Conservation (phyloP, 2,888 invertebrate genomes). For the Trachelus iudaicus region DNA sequence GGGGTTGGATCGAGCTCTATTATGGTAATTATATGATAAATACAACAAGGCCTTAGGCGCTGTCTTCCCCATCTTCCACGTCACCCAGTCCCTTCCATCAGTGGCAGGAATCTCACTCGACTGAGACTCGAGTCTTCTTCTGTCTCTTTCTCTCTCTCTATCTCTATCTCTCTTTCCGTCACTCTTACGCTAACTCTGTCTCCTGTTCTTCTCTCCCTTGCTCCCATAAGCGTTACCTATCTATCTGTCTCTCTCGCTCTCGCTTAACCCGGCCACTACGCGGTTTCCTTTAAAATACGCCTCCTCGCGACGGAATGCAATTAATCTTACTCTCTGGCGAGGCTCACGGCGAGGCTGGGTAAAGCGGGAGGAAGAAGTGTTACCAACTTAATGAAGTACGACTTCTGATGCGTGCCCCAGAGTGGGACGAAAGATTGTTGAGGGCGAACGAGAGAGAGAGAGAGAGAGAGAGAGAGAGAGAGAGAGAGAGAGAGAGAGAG, state of each 20-base stretch:
- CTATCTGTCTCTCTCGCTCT: conserved; percentile 21
- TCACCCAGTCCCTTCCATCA: conserved; percentile 49
- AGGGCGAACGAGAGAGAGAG: conserved; percentile 24
- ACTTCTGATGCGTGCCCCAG: conserved; percentile 58
- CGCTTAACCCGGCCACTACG: conserved; percentile 29
- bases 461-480: too few species aligned
- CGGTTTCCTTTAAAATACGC: conserved; percentile 60
- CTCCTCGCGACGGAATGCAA: conserved; percentile 60
- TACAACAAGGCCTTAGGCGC: conserved; percentile 63
- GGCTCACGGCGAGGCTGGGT: conserved; percentile 14
- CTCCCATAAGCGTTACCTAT: background rate
- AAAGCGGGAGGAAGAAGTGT: conserved; percentile 55
- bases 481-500: too few species aligned
- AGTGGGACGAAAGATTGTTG: conserved; percentile 6
- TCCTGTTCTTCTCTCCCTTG: conserved; percentile 24
- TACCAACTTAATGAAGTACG: conserved; percentile 64
- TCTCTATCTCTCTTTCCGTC: conserved; percentile 20
- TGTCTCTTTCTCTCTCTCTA: conserved; percentile 13
- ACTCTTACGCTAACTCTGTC: background rate
- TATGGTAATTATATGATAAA: conserved; percentile 67
- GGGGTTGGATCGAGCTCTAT: conserved; percentile 54
- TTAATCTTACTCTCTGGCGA: conserved; percentile 59
- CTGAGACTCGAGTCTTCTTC: conserved; percentile 27
- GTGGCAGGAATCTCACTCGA: conserved; percentile 54
- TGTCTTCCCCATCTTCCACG: conserved; percentile 43